Evolutionary conservation across 2,888 invertebrate genomes (phyloP), one percentile per base, ranked within the genome.

Genomic region (Acronicta psi): DNA sequence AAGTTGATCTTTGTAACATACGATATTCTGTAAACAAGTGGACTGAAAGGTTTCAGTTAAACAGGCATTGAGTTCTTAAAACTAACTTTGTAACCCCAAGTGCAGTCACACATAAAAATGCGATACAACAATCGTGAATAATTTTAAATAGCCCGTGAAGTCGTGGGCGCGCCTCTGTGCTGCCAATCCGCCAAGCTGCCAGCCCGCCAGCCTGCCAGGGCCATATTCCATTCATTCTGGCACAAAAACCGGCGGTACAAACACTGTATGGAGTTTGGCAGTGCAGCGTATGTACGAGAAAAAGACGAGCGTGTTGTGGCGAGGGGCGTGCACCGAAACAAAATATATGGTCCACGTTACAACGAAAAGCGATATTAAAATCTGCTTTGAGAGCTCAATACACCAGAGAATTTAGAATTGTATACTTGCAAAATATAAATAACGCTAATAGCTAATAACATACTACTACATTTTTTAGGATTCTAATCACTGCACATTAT

Each of bases 151-250:
- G 75, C 73, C 73, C 77, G 71, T 68, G 67, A 79, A 77, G 75
- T 57, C 56, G 56, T 59, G 57, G 43, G 37, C 40, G 44, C 20
- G 62, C 63, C 43, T 55, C 51, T 59, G 45, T 57, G 38, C 75
- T 68, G 69, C 67, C 67, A 69, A 68, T 68, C 73, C 63, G 73
- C 68, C 75, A 72, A 56, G 45, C 57, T 65, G 56, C 60, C 59
- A 53, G 56, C 43, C 56, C 68, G 78, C 66, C 66, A 49, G 69
- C 18, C 53, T 72, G 65, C 73, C 69, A 61, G 66, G 37, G 65
- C 80, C 78, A 83, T 81, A 82, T 82, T 77, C 75, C 79, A 83
- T 83, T 70, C 75, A 72, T 79, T 79, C 79, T 81, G 83, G 84
- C 83, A 82, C 77, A 73, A 69, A 75, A 79, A 69, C 68, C 46